Evolutionary conservation across 2,888 invertebrate species (phyloP).

Genomic region (Hypsopygia costalis): DNA sequence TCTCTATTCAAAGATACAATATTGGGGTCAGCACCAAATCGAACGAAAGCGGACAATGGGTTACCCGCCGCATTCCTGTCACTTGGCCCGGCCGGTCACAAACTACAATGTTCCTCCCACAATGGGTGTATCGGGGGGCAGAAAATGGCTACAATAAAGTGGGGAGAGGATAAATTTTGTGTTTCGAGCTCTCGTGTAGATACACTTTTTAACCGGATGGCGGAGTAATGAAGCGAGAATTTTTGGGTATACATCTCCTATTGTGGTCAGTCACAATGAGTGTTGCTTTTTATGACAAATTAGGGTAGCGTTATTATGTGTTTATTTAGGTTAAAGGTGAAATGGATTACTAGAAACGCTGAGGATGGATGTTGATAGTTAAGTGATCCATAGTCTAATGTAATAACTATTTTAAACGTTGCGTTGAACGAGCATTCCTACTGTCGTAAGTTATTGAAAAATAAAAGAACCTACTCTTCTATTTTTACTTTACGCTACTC

Average conservation of each 20-base stretch:
- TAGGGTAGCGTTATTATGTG: neutral
- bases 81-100: slow-evolving; percentile 24
- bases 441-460: too few relatives aligned
- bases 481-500: too few relatives aligned
- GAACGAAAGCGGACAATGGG: neutral
- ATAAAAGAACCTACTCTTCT: too few relatives aligned
- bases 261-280: slow-evolving; percentile 5
- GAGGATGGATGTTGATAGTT: too few relatives aligned
- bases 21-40: neutral
- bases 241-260: slow-evolving; percentile 6
- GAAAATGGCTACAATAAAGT: slow-evolving; percentile 48
- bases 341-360: too few relatives aligned
- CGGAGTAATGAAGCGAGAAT: slow-evolving; percentile 21
- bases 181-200: slow-evolving; percentile 23
- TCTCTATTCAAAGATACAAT: too few relatives aligned
- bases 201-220: slow-evolving; percentile 23
- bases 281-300: slow-evolving; percentile 1
- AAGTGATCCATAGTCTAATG: too few relatives aligned
- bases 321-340: neutral
- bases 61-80: neutral
- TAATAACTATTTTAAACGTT: too few relatives aligned
- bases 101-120: slow-evolving; percentile 32
- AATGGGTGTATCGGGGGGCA: slow-evolving; percentile 26
- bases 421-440: too few relatives aligned
- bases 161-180: slow-evolving; percentile 39